phyloP scores from a whole-genome alignment of 2,113 vertebrate species.

The Mellivora capensis region DNA sequence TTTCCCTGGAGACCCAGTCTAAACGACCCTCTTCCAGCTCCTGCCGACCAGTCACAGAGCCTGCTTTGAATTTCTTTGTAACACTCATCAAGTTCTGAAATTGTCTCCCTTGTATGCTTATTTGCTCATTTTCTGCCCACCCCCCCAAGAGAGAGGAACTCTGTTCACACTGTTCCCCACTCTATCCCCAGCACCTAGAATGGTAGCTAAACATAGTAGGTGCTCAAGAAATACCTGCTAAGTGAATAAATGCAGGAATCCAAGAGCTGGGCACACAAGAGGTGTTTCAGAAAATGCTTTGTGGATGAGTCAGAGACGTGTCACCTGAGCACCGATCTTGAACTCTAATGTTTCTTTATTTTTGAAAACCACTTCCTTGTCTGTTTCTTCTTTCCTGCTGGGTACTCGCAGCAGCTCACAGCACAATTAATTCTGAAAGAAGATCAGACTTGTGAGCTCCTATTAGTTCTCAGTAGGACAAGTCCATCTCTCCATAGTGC shows the following conservation, averaged over 20 bases:
- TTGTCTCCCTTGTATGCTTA: neutral
- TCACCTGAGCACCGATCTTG: neutral
- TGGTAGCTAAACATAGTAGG: neutral
- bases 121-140: neutral
- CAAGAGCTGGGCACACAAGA: neutral
- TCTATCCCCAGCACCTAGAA: neutral
- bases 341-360: conserved; percentile 1
- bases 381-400: conserved; percentile 20
- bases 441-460: conserved; percentile 53
- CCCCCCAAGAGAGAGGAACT: neutral
- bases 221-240: neutral
- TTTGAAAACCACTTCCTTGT: conserved; percentile 48
- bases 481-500: conserved; percentile 9
- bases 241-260: neutral
- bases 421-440: conserved; percentile 69
- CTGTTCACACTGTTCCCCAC: neutral
- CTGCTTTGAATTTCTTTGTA: neutral
- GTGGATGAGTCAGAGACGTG: neutral
- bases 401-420: conserved; percentile 21
- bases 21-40: neutral
- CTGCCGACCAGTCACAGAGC: neutral
- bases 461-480: conserved; percentile 27
- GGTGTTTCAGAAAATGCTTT: neutral
- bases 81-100: neutral
- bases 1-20: neutral